Evolutionary conservation across 2,113 vertebrate species (phyloP).

Genomic region (Bubo blakistoni): DNA sequence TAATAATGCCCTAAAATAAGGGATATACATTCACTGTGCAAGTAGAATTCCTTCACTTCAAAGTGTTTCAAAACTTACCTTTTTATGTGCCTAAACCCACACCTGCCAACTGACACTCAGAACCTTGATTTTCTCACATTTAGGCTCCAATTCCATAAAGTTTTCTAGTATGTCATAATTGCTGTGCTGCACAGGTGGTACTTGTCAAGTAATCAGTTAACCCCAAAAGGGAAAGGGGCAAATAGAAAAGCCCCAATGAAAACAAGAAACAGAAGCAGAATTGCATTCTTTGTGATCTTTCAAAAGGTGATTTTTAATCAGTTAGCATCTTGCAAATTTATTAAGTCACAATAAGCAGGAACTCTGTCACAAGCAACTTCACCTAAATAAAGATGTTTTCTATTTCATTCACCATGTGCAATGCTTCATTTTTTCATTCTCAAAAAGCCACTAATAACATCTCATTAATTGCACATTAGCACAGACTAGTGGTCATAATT

Average conservation of each 20-base stretch:
- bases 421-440: background rate
- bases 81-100: background rate
- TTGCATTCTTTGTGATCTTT: background rate
- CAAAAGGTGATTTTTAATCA: background rate
- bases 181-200: background rate
- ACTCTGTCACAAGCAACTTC: background rate
- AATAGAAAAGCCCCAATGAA: background rate
- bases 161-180: background rate
- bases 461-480: conserved; percentile 24
- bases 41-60: background rate
- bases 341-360: background rate
- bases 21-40: background rate
- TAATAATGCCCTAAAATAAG: background rate
- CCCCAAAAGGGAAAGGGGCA: background rate
- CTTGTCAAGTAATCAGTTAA: background rate
- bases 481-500: conserved; percentile 58
- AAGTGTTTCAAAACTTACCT: background rate
- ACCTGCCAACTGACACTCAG: background rate
- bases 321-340: background rate
- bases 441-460: background rate
- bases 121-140: background rate
- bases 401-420: background rate
- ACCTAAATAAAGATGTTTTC: background rate
- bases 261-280: background rate
- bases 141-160: background rate